Percentiles rank a stretch among this genome's conserved stretches.
These are phyloP conservation scores for Cassiopea andromeda DNA, from an alignment of 30 jellyfish, hydroid and myxozoan species.

Conservation along the genomic window DNA sequence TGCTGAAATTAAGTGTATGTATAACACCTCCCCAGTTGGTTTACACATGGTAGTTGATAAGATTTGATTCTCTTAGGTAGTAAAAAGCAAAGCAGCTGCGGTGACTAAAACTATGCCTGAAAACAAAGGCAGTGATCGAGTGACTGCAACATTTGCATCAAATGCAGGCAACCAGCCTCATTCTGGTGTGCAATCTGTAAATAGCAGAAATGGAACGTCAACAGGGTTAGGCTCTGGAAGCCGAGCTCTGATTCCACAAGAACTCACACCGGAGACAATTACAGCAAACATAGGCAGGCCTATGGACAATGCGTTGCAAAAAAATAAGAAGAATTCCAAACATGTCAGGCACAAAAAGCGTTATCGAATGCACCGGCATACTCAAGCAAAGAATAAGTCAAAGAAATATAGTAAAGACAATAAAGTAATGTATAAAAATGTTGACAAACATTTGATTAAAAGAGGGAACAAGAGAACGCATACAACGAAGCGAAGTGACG, in stretches of 20 bases:
- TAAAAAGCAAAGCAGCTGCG: neutral
- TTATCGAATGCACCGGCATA: constrained; percentile 52
- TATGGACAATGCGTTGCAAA: constrained; percentile 21
- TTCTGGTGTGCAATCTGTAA: neutral
- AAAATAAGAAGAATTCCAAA: neutral
- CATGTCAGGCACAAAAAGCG: constrained; percentile 38
- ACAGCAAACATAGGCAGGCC: constrained; percentile 53
- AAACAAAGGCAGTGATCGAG: neutral
- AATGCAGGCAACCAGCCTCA: neutral
- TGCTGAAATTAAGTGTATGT: no score
- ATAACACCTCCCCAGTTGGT: neutral
- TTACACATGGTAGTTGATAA: neutral
- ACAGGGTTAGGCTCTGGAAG: constrained; percentile 27
- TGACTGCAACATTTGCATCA: neutral
- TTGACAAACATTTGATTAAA: constrained; percentile 58
- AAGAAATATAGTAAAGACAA: constrained; percentile 11
- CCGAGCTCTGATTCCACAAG: constrained; percentile 60
- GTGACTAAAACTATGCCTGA: neutral
- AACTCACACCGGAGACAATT: constrained; percentile 58
- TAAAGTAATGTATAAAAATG: constrained; percentile 40
- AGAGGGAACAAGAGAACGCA: constrained; percentile 11
- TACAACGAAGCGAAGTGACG: neutral
- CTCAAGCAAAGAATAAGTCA: constrained; percentile 17
- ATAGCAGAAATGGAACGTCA: neutral
- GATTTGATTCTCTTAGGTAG: neutral